These are phyloP conservation scores for Nixonia krombeini DNA, from an alignment of 1,140 invertebrate species.

Conservation along the genomic window DNA sequence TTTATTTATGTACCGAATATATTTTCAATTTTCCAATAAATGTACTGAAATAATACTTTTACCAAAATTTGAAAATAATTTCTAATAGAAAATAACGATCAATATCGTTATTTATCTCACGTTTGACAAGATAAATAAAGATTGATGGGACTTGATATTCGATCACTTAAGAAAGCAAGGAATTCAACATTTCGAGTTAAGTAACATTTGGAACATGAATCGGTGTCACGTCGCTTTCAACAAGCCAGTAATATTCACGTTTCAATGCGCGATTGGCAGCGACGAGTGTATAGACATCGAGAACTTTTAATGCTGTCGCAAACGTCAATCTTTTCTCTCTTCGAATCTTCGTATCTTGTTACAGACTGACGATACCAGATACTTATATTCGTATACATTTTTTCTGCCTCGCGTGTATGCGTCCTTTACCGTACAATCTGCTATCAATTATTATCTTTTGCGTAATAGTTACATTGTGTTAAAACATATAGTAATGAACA, in stretches of 20 bases:
- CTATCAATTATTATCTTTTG: conserved; percentile 26
- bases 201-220: conserved; percentile 40
- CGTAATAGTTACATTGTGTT: conserved; percentile 3
- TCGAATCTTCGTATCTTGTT: conserved; percentile 36
- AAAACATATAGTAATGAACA: too few relatives aligned
- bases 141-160: conserved; percentile 20
- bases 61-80: too few relatives aligned
- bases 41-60: too few relatives aligned
- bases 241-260: conserved; percentile 38
- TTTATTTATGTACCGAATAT: not conserved
- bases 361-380: conserved; percentile 33
- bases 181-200: conserved; percentile 26
- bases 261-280: conserved; percentile 33
- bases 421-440: conserved; percentile 35
- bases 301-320: conserved; percentile 20
- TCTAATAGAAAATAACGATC: too few relatives aligned
- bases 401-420: conserved; percentile 33
- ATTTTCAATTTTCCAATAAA: too few relatives aligned
- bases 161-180: conserved; percentile 22
- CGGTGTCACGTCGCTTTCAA: conserved; percentile 34
- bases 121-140: conserved; percentile 14
- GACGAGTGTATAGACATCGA: conserved; percentile 25
- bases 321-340: conserved; percentile 40
- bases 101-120: too few relatives aligned
- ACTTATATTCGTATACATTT: conserved; percentile 15